These are phyloP conservation scores for Yasuhikotakia modesta DNA, from an alignment of 2,797 vertebrate genomes.

Conservation along the genomic window DNA sequence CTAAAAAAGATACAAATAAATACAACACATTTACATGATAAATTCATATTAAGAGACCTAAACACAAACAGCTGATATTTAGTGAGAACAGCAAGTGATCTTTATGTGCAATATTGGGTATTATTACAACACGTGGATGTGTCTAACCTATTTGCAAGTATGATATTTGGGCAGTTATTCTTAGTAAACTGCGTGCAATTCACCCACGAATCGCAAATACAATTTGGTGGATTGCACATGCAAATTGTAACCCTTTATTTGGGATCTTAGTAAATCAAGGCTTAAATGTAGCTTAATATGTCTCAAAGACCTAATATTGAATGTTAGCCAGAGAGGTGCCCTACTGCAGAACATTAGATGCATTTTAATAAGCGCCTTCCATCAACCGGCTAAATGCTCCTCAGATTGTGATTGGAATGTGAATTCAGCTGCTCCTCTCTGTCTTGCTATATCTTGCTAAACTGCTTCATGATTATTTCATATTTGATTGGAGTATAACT, in stretches of 20 bases:
- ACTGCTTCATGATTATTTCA: background rate
- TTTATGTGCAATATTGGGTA: background rate
- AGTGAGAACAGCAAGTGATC: background rate
- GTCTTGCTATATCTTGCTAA: background rate
- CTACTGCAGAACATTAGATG: constrained; percentile 12
- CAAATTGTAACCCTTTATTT: background rate
- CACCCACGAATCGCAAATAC: background rate
- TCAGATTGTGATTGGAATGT: constrained; percentile 7
- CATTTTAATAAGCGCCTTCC: constrained; percentile 32
- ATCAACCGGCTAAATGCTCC: constrained; percentile 27
- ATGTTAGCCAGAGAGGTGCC: constrained; percentile 7
- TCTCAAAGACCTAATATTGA: background rate
- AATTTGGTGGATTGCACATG: background rate
- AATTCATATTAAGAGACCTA: too few species aligned
- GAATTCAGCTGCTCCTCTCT: constrained; percentile 8
- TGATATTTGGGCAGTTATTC: background rate
- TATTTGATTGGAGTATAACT: background rate
- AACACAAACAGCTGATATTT: background rate
- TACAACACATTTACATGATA: too few species aligned
- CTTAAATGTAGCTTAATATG: constrained; percentile 11
- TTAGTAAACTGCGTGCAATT: background rate
- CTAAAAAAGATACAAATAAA: too few species aligned
- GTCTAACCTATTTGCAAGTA: background rate
- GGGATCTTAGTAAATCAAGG: background rate
- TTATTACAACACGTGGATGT: background rate